Evolutionary conservation across 1,140 invertebrate species (phyloP), one percentile per base, ranked within the genome.

Genomic region (Gryllus bimaculatus): DNA sequence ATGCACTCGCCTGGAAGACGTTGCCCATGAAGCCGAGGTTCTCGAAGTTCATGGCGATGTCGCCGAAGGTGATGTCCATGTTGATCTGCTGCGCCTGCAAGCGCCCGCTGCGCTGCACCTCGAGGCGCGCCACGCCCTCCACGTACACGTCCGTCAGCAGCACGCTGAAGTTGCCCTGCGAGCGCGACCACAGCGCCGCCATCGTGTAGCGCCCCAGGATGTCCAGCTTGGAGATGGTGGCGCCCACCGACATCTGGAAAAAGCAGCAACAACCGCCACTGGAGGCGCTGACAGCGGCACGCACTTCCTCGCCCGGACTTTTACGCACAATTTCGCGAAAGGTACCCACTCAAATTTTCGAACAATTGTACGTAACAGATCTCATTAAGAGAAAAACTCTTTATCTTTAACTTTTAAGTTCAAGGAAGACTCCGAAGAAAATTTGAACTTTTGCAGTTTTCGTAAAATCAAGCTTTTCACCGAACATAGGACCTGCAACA

Each of bases 41-140:
- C 83, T 94, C 88, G 81, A 96, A 95, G 82, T 95, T 91, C 87
- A 95, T 90, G 15, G 90, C 86, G 78, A 96, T 94, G 47, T 91
- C 91, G n/a, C 87, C 87, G 81, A 95, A 95, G 0, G 88, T 90
- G 39, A 96, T 89, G 82, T 96, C 93, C 88, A 95, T 93, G 21
- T 89, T 89, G 73, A 95, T 94, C 74, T 93, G 89, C 82, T 94
- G 90, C 2, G 93, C 92, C 84, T 92, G 89, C 12, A 96, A 85
- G 83, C 91, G 90, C 4, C 94, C 94, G 81, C 92, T 90, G 47
- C 88, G 86, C 80, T 92, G 90, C 0, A 94, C 92, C 78, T 90
- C 89, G 0, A 96, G 86, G 73, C 87, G 89, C 1, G 92, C 93
- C 47, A 89, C 85, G 7, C 91, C 91, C 49, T 87, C 85, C 0